Conservation (phyloP, 1,140 invertebrate genomes). For the Drosophila triauraria region DNA sequence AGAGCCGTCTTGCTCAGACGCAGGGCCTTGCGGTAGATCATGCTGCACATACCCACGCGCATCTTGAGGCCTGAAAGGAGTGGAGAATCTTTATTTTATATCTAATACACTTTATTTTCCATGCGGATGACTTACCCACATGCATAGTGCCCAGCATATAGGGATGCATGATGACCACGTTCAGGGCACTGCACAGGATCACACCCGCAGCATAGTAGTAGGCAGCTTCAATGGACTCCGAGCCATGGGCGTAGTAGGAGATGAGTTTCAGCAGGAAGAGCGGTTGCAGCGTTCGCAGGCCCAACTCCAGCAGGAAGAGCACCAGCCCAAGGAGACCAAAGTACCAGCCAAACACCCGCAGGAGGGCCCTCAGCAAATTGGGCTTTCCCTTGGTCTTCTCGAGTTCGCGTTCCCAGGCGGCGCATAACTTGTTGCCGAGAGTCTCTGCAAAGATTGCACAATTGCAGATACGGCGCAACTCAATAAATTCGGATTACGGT, state of each 20-base stretch:
- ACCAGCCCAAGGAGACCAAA: slow-evolving; percentile 70
- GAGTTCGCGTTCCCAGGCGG: slow-evolving; percentile 71
- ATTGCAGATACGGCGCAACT: slow-evolving; percentile 3
- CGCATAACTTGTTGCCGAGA: slow-evolving; percentile 68
- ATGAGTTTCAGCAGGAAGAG: slow-evolving; percentile 90
- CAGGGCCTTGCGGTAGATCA: slow-evolving; percentile 93
- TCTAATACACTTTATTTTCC: no score
- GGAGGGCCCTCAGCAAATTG: slow-evolving; percentile 60
- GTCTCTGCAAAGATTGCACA: slow-evolving; percentile 58
- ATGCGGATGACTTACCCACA: slow-evolving; percentile 85
- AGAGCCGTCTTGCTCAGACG: slow-evolving; percentile 89
- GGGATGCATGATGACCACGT: slow-evolving; percentile 91
- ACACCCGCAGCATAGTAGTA: slow-evolving; percentile 89
- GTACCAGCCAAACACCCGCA: slow-evolving; percentile 70
- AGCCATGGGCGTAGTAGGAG: slow-evolving; percentile 86
- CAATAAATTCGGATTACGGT: slow-evolving; percentile 45
- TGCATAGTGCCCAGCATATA: slow-evolving; percentile 91
- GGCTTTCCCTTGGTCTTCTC: slow-evolving; percentile 64
- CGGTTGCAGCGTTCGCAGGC: slow-evolving; percentile 88
- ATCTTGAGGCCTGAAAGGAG: slow-evolving; percentile 87
- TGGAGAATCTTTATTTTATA: background rate
- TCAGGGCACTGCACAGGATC: slow-evolving; percentile 89
- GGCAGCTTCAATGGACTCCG: slow-evolving; percentile 86
- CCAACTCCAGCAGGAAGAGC: slow-evolving; percentile 71
- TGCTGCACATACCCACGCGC: slow-evolving; percentile 90